Evolutionary conservation across 2,113 vertebrate genomes (phyloP).

Genomic region (Arvicanthis niloticus): DNA sequence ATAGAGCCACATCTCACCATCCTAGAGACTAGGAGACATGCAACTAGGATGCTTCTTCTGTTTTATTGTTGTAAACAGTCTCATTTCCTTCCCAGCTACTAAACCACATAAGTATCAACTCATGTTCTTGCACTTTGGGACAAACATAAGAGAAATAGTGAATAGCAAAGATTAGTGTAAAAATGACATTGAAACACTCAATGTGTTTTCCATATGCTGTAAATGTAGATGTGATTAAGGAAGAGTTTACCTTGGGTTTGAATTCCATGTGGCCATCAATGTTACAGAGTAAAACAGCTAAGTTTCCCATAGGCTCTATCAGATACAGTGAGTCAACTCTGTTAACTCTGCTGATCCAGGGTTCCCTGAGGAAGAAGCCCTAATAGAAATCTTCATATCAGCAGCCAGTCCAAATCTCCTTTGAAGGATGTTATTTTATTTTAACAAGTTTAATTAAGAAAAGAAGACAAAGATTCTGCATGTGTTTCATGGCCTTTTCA

Average conservation of each 20-base stretch:
- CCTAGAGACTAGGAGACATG: neutral
- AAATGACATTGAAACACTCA: constrained; percentile 17
- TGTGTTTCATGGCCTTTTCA: constrained; percentile 45
- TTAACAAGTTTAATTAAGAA: constrained; percentile 68
- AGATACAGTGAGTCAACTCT: constrained; percentile 31
- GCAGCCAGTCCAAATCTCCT: constrained; percentile 45
- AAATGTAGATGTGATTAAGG: constrained; percentile 26
- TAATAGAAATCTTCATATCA: constrained; percentile 69
- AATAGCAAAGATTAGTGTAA: neutral
- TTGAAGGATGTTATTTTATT: constrained; percentile 75
- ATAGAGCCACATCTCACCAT: neutral
- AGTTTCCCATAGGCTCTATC: neutral
- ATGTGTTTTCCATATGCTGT: constrained; percentile 16
- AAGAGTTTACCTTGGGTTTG: neutral
- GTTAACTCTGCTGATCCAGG: constrained; percentile 29
- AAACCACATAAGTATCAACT: neutral
- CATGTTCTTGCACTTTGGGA: neutral
- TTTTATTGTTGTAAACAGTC: neutral
- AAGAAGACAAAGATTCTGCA: neutral
- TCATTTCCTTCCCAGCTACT: neutral
- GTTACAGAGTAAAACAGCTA: neutral
- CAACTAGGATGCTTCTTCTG: neutral
- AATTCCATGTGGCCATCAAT: constrained; percentile 35
- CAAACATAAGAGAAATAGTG: neutral
- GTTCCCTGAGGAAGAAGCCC: constrained; percentile 26